phyloP scores from a whole-genome alignment of 2,113 vertebrate species.

The Toxotes chatareus region DNA sequence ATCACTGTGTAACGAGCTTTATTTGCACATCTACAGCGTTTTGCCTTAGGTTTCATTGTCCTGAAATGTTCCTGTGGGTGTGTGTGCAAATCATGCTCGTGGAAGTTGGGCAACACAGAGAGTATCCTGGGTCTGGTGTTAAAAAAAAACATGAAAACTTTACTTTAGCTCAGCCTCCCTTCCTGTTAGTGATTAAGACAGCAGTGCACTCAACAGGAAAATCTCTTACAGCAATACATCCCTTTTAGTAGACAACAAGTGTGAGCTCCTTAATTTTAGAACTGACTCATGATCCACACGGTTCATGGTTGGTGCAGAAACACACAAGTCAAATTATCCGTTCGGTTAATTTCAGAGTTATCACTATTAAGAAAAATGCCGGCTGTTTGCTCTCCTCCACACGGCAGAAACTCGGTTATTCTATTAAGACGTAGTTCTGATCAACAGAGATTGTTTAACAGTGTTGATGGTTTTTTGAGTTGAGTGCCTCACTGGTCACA shows the following conservation, averaged over 20 bases:
- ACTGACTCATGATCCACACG: not conserved
- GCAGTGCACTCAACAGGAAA: slow-evolving; percentile 64
- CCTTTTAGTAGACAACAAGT: slow-evolving; percentile 12
- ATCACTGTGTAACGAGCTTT: not conserved
- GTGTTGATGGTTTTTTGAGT: slow-evolving; percentile 19
- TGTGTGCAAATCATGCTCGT: slow-evolving; percentile 45
- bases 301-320: not conserved
- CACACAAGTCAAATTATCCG: not conserved
- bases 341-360: not conserved
- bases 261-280: not conserved
- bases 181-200: slow-evolving; percentile 73
- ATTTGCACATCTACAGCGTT: not conserved
- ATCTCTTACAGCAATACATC: slow-evolving; percentile 54
- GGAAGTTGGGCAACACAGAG: slow-evolving; percentile 77
- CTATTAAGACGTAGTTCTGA: not conserved
- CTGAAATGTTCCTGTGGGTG: slow-evolving; percentile 48
- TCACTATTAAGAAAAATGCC: too few species aligned
- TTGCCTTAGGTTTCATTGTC: slow-evolving; percentile 14
- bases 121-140: slow-evolving; percentile 71
- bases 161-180: slow-evolving; percentile 58
- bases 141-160: slow-evolving; percentile 28
- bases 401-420: not conserved
- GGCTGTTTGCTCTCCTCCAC: not conserved
- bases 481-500: slow-evolving; percentile 37
- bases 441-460: slow-evolving; percentile 22